Conservation (phyloP, 2,888 invertebrate genomes). For the Orchestes rusci region DNA sequence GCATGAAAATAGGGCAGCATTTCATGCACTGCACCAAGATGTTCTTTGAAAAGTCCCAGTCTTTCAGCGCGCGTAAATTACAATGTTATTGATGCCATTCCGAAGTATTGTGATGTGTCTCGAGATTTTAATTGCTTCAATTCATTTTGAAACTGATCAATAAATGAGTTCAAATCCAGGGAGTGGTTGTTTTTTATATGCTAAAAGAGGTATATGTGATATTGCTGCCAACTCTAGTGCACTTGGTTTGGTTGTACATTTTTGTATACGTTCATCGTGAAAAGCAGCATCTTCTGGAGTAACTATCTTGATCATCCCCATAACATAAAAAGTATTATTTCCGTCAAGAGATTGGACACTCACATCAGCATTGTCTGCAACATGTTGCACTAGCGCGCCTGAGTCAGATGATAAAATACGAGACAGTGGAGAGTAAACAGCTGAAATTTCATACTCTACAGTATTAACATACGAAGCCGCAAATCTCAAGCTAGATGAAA, state of each 20-base stretch:
- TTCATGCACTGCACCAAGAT: slow-evolving; percentile 14
- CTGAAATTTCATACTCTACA: slow-evolving; percentile 30
- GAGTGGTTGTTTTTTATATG: no score
- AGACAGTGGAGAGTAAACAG: slow-evolving; percentile 35
- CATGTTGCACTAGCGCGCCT: slow-evolving; percentile 34
- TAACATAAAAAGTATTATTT: slow-evolving; percentile 25
- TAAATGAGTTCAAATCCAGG: slow-evolving; percentile 5
- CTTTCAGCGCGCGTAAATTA: background rate
- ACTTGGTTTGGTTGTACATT: slow-evolving; percentile 32
- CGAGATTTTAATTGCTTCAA: background rate
- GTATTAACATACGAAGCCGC: slow-evolving; percentile 33
- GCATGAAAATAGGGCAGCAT: slow-evolving; percentile 39
- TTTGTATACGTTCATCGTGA: slow-evolving; percentile 30
- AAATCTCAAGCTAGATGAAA: slow-evolving; percentile 36
- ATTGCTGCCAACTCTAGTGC: slow-evolving; percentile 27
- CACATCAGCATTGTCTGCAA: slow-evolving; percentile 29
- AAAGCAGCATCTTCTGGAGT: slow-evolving; percentile 26
- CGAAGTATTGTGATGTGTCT: background rate
- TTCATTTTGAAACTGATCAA: background rate
- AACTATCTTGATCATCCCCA: slow-evolving; percentile 10
- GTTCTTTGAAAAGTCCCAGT: slow-evolving; percentile 7
- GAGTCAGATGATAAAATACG: slow-evolving; percentile 35
- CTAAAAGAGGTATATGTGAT: slow-evolving; percentile 24
- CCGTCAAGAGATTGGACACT: slow-evolving; percentile 24
- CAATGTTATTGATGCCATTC: background rate